These are phyloP conservation scores for Myrmophylax atrothorax DNA, from an alignment of 2,113 vertebrate genomes.

Conservation along the genomic window DNA sequence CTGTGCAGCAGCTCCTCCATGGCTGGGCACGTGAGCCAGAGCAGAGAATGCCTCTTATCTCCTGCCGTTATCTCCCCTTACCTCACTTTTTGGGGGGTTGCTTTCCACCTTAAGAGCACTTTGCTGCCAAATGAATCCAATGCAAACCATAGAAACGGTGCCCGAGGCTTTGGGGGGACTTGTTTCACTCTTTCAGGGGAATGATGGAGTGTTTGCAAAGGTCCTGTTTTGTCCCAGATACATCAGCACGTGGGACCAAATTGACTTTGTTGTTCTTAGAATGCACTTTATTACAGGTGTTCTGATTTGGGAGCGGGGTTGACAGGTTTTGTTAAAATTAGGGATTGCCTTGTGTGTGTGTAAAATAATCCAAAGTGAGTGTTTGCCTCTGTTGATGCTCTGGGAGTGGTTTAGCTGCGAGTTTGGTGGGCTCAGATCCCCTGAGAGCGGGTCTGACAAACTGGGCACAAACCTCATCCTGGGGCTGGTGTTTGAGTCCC, in stretches of 20 bases:
- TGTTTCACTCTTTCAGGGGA: neutral
- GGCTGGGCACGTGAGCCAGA: neutral
- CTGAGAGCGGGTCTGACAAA: neutral
- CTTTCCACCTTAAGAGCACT: neutral
- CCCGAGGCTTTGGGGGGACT: neutral
- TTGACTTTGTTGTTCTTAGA: neutral
- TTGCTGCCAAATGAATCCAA: neutral
- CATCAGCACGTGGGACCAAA: neutral
- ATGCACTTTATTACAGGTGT: neutral
- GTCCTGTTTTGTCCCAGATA: neutral
- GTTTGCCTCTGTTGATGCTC: rapidly evolving
- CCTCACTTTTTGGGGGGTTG: neutral
- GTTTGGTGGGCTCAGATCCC: neutral
- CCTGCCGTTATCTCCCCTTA: conserved; percentile 40
- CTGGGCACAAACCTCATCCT: neutral
- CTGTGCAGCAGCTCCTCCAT: neutral
- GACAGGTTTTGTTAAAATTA: neutral
- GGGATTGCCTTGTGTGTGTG: neutral
- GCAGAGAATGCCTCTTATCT: conserved; percentile 36
- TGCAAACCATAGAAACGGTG: neutral
- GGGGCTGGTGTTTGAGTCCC: neutral
- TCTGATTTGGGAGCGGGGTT: neutral
- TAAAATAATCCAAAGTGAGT: neutral
- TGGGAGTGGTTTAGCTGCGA: rapidly evolving
- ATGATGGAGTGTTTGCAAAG: too few relatives aligned